Base-by-base conservation (phyloP, 2,797 vertebrate genomes). In the Morus bassanus region DNA sequence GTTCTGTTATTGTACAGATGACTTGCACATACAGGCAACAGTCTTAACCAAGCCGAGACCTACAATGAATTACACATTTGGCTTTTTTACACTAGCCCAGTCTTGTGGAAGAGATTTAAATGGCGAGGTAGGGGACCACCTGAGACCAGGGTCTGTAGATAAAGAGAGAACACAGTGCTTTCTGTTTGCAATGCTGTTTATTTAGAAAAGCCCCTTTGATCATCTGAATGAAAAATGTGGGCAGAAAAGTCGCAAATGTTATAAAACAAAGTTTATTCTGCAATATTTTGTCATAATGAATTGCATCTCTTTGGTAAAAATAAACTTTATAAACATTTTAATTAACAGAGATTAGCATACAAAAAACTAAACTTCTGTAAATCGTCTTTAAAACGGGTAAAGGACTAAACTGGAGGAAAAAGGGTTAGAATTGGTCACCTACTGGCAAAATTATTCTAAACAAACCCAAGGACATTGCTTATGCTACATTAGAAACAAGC, bases 231-330 rank as follows among this genome's bases (percentile, higher is more conserved):
- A 96, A 96, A 96, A 96, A 96, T 63, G 90, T 85, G 93, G 94
- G 92, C 94, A 93, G 89, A 95, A 96, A 91, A 96, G 96, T 92
- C 95, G 97, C 95, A 95, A 94, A 96, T 98, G 98, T 98, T 98
- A 98, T 98, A 98, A 98, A 99, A 99, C 98, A 99, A 99, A 98
- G 94, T 99, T 99, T 99, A 99, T 99, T 99, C 98, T 98, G 99
- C 98, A 99, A 99, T 99, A 99, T 98, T 99, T 99, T 99, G 98
- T 99, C 98, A 99, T 99, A 99, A 99, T 99, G 99, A 99, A 99
- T 99, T 99, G 99, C 98, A 99, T 99, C 99, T 99, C 99, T 99
- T 99, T 99, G 99, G 99, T 99, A 99, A 99, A 99, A 99, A 99
- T 99, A 99, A 99, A 99, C 98, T 99, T 99, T 99, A 99, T 99